Evolutionary conservation across 64 coral and sea anemone species (phyloP).

Genomic region (Porites lutea): DNA sequence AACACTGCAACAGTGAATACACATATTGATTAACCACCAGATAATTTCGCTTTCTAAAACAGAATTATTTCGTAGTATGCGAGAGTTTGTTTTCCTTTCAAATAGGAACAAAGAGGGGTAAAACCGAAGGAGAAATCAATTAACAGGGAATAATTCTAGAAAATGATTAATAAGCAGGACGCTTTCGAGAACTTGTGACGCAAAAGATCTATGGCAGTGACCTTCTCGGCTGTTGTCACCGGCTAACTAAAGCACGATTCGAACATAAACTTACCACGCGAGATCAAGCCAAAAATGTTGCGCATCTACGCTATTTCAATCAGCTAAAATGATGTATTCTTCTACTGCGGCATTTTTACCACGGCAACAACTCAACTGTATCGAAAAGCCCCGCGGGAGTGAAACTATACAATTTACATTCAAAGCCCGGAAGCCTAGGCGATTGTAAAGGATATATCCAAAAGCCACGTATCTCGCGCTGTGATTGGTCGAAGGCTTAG

Average conservation of each 20-base stretch:
- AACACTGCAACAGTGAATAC: neutral
- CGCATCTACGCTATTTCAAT: neutral
- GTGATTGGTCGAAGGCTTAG: neutral
- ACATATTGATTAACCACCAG: neutral
- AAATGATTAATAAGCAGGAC: neutral
- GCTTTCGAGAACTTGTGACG: neutral
- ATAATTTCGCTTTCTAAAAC: neutral
- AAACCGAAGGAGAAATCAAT: neutral
- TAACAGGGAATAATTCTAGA: neutral
- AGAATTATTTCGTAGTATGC: constrained; percentile 4
- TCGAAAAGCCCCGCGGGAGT: neutral
- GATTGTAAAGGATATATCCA: neutral
- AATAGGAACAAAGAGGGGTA: neutral
- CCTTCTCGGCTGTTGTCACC: too few relatives aligned
- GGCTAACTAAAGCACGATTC: too few relatives aligned
- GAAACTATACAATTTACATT: constrained; percentile 22
- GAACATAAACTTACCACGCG: neutral
- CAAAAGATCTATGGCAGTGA: neutral
- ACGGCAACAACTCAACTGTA: neutral
- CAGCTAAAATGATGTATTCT: neutral
- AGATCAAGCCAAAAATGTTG: neutral
- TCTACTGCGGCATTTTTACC: neutral
- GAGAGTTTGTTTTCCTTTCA: neutral
- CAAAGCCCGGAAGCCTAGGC: neutral
- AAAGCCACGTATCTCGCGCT: neutral